Conservation (phyloP, 2,797 vertebrate species). For the Amblyopsis hoosieri region DNA sequence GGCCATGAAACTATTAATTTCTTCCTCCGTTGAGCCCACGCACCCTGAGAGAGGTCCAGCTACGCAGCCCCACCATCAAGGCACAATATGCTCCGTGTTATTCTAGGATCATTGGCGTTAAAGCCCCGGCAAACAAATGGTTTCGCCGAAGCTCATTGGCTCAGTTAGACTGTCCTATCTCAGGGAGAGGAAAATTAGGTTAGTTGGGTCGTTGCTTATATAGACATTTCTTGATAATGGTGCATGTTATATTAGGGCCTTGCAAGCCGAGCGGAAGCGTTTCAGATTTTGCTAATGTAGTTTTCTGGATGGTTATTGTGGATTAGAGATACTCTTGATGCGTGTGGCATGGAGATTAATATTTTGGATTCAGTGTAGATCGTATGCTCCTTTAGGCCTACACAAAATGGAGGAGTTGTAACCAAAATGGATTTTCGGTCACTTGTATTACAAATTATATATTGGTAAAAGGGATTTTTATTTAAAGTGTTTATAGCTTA, state of each 20-base stretch:
- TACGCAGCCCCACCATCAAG: conserved; percentile 62
- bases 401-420: conserved; percentile 7
- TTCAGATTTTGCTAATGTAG: conserved; percentile 60
- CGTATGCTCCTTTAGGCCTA: conserved; percentile 7
- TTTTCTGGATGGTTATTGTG: conserved; percentile 57
- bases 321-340: conserved; percentile 57
- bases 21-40: conserved; percentile 66
- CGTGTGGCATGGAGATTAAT: conserved; percentile 63
- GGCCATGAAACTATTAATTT: conserved; percentile 72
- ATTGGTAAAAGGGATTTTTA: conserved; percentile 35
- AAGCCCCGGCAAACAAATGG: conserved; percentile 75
- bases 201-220: conserved; percentile 74
- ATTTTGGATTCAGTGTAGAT: conserved; percentile 33
- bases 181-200: conserved; percentile 62
- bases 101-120: conserved; percentile 81
- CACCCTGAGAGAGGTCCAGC: conserved; percentile 60
- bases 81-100: conserved; percentile 82
- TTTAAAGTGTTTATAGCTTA: conserved; percentile 24
- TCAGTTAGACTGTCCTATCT: conserved; percentile 70
- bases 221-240: conserved; percentile 72
- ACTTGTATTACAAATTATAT: conserved; percentile 48
- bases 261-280: conserved; percentile 66
- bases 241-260: conserved; percentile 73
- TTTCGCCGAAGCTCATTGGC: conserved; percentile 81
- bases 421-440: conserved; percentile 31